Evolutionary conservation across 2,888 invertebrate genomes (phyloP).

Genomic region (Teleogryllus oceanicus): DNA sequence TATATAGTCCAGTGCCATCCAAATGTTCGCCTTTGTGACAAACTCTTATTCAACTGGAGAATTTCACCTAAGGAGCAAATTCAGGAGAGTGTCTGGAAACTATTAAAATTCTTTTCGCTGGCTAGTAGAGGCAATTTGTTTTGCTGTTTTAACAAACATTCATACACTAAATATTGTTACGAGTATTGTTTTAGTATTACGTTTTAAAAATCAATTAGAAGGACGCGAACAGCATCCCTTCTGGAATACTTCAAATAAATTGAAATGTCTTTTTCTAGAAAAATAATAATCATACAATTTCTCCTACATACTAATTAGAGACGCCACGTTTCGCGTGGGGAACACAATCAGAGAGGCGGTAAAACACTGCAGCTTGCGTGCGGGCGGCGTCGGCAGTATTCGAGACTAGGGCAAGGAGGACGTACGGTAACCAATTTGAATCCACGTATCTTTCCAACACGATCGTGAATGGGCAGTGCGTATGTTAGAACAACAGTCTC

Average conservation of each 20-base stretch:
- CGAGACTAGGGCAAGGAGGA: neutral
- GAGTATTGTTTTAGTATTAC: neutral
- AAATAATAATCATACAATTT: neutral
- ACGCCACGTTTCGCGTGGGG: constrained; percentile 1
- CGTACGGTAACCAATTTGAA: neutral
- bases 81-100: too few species aligned
- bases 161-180: constrained; percentile 1
- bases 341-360: constrained; percentile 11
- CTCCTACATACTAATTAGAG: neutral
- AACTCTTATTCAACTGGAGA: too few species aligned
- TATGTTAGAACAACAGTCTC: too few species aligned
- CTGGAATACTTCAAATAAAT: neutral
- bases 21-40: too few species aligned
- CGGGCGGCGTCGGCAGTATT: constrained; percentile 18
- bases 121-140: neutral
- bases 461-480: too few species aligned
- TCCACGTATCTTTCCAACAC: neutral
- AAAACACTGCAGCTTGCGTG: neutral
- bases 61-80: too few species aligned
- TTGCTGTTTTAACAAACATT: neutral
- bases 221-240: neutral
- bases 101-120: too few species aligned
- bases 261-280: neutral
- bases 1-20: too few species aligned
- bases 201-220: neutral